Evolutionary conservation across 2,888 invertebrate species (phyloP).

Genomic region (Lottia scabra): DNA sequence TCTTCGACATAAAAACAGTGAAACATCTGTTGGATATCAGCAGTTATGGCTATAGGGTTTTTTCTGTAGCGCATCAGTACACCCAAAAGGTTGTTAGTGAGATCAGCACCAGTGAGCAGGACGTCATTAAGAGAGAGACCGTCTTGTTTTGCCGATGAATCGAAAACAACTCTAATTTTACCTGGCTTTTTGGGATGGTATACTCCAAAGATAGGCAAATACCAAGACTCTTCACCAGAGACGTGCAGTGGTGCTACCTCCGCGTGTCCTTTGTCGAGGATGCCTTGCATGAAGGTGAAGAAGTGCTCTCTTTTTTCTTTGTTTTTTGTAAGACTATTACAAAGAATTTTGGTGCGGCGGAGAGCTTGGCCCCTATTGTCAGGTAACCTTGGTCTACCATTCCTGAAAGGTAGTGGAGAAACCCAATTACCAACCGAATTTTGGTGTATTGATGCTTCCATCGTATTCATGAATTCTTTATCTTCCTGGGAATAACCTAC

Average conservation of each 20-base stretch:
- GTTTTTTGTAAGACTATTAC: slow-evolving; percentile 10
- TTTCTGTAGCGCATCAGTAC: slow-evolving; percentile 32
- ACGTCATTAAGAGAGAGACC: slow-evolving; percentile 26
- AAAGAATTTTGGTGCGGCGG: slow-evolving; percentile 15
- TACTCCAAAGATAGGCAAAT: slow-evolving; percentile 31
- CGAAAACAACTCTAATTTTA: slow-evolving; percentile 31
- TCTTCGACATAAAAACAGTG: slow-evolving; percentile 29
- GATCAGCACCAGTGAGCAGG: slow-evolving; percentile 27
- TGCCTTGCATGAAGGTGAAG: slow-evolving; percentile 21
- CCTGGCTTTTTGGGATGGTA: slow-evolving; percentile 32
- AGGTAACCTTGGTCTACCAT: slow-evolving; percentile 7
- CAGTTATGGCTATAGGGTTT: slow-evolving; percentile 23
- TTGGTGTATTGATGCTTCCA: too few relatives aligned
- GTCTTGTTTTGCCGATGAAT: slow-evolving; percentile 26
- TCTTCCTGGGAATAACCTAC: slow-evolving; percentile 25
- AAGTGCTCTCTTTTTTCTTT: slow-evolving; percentile 13
- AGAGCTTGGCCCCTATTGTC: slow-evolving; percentile 26
- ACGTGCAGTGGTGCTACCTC: slow-evolving; percentile 28
- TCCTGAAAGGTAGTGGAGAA: slow-evolving; percentile 29
- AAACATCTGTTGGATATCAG: slow-evolving; percentile 38
- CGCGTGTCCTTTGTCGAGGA: slow-evolving; percentile 24
- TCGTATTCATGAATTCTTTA: slow-evolving; percentile 25
- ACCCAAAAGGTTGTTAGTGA: slow-evolving; percentile 34
- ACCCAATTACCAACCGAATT: slow-evolving; percentile 10
- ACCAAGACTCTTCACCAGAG: slow-evolving; percentile 19